These are phyloP conservation scores for Dasyornis broadbenti DNA, from an alignment of 2,113 vertebrate genomes.

Conservation along the genomic window DNA sequence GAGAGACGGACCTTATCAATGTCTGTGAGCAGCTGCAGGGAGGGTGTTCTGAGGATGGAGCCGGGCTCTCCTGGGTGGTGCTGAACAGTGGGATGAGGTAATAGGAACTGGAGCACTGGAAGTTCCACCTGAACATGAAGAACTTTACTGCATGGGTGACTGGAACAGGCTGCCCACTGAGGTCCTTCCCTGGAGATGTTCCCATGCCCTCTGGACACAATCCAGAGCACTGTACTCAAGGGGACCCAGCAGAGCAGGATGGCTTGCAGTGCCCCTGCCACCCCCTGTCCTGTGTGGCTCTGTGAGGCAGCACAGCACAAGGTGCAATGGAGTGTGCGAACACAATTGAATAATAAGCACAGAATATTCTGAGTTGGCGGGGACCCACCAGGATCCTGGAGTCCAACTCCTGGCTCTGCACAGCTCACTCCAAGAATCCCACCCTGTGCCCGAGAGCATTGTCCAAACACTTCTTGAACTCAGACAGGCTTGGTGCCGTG, in stretches of 20 bases:
- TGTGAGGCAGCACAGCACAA: neutral
- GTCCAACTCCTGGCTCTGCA: neutral
- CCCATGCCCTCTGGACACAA: neutral
- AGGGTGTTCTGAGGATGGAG: neutral
- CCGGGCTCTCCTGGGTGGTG: neutral
- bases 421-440: neutral
- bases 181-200: neutral
- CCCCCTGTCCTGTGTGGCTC: neutral
- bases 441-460: fast-evolving
- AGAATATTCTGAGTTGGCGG: neutral
- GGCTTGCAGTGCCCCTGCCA: neutral
- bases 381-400: fast-evolving
- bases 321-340: neutral
- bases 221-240: neutral
- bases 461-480: fast-evolving
- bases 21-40: neutral
- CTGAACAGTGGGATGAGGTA: neutral
- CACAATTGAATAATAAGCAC: too few relatives aligned
- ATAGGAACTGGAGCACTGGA: neutral
- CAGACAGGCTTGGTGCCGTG: neutral
- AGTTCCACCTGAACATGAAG: neutral
- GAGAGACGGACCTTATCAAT: neutral
- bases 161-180: neutral
- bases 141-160: neutral
- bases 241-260: neutral